Evolutionary conservation across 2,797 vertebrate genomes (phyloP).

Genomic region (Lateolabrax maculatus): DNA sequence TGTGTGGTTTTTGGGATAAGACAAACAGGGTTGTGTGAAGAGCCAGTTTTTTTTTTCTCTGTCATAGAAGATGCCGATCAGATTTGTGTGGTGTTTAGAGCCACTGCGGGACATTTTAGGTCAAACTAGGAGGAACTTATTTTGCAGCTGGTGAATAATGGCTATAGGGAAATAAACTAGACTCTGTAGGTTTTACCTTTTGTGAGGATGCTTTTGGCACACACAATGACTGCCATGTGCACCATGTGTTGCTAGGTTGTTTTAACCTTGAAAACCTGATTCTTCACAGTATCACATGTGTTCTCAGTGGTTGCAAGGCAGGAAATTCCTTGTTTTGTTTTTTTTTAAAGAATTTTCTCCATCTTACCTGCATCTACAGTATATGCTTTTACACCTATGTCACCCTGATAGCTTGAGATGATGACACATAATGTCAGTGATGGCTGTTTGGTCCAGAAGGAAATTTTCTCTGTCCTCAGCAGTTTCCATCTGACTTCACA

Average conservation of each 20-base stretch:
- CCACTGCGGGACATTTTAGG: constrained; percentile 24
- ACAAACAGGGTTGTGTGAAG: neutral
- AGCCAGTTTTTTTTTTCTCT: constrained; percentile 1
- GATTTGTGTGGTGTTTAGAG: constrained; percentile 21
- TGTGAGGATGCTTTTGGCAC: neutral
- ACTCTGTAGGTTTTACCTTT: neutral
- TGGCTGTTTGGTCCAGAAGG: constrained; percentile 13
- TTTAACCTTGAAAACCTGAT: neutral
- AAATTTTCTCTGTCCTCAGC: constrained; percentile 32
- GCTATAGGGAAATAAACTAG: neutral
- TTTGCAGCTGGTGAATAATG: neutral
- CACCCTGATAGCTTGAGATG: constrained; percentile 1
- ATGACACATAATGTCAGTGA: constrained; percentile 18
- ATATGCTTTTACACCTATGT: neutral
- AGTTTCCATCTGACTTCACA: constrained; percentile 39
- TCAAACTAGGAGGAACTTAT: constrained; percentile 7
- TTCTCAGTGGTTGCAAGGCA: neutral
- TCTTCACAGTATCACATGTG: neutral
- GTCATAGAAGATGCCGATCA: constrained; percentile 13
- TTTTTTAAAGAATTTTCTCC: neutral
- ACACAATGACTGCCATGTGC: neutral
- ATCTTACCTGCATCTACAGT: neutral
- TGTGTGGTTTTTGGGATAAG: neutral
- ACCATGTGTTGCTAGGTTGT: neutral
- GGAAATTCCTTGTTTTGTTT: neutral